These are phyloP conservation scores for Odontothrips loti DNA, from an alignment of 2,888 invertebrate genomes.

Conservation along the genomic window DNA sequence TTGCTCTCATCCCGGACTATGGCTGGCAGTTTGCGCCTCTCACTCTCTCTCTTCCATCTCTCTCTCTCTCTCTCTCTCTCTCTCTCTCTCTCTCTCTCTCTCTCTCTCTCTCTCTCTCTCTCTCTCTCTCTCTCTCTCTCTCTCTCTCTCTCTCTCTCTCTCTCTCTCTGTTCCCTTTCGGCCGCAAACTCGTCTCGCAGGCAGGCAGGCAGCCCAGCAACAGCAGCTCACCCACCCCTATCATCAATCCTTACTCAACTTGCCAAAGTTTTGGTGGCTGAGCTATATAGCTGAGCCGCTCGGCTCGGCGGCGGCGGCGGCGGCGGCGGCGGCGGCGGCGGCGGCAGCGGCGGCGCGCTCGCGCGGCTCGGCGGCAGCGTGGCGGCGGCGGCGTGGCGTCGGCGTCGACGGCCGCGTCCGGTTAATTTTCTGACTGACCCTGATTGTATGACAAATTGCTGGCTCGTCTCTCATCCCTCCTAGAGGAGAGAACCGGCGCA, in stretches of 20 bases:
- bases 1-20: no score
- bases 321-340: background rate
- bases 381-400: background rate
- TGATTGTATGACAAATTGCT: slow-evolving; percentile 25
- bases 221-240: background rate
- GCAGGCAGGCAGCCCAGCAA: no score
- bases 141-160: no score
- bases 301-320: background rate
- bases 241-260: slow-evolving; percentile 13
- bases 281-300: no score
- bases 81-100: no score
- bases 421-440: slow-evolving; percentile 22
- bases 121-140: no score
- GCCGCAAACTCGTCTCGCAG: no score
- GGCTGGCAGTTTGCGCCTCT: no score
- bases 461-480: background rate
- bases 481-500: background rate
- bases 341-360: background rate
- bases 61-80: no score
- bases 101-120: no score
- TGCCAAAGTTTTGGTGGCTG: background rate
- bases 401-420: background rate
- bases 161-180: no score
- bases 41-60: no score
- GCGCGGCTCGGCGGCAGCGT: background rate